These are phyloP conservation scores for Crotalus viridis DNA, from an alignment of 2,113 vertebrate genomes.

Conservation along the genomic window DNA sequence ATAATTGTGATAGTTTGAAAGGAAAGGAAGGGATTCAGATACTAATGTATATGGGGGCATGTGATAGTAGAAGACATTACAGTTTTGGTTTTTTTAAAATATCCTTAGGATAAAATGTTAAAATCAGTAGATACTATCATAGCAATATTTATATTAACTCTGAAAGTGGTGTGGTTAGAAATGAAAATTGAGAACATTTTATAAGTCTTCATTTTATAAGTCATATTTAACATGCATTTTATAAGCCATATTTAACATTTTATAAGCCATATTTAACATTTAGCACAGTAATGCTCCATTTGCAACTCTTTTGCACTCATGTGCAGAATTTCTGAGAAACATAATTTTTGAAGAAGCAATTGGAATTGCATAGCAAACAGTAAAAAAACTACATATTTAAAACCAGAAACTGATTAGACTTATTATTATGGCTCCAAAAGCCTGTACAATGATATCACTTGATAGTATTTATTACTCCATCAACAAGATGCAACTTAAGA, in stretches of 20 bases:
- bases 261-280: not conserved
- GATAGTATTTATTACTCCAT: conserved; percentile 33
- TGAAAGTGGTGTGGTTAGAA: not conserved
- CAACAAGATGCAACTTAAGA: conserved; percentile 46
- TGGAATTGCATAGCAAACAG: conserved; percentile 26
- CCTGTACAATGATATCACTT: conserved; percentile 55
- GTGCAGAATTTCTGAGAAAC: conserved; percentile 49
- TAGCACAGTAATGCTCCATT: conserved; percentile 24
- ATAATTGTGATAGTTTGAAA: not conserved
- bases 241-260: not conserved
- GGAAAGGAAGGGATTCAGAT: not conserved
- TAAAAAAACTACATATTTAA: conserved; percentile 37
- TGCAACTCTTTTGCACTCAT: conserved; percentile 50
- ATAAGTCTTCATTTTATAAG: not conserved
- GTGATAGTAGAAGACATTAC: not conserved
- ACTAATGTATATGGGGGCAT: not conserved
- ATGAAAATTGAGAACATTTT: not conserved
- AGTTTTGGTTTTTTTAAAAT: not conserved
- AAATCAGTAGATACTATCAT: not conserved
- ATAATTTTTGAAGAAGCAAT: conserved; percentile 48
- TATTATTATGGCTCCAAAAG: conserved; percentile 55
- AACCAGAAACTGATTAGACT: conserved; percentile 43
- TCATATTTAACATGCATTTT: not conserved
- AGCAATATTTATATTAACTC: not conserved
- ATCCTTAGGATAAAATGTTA: not conserved